Conservation (phyloP, 2,888 invertebrate genomes). For the Ormyrus thymus region DNA sequence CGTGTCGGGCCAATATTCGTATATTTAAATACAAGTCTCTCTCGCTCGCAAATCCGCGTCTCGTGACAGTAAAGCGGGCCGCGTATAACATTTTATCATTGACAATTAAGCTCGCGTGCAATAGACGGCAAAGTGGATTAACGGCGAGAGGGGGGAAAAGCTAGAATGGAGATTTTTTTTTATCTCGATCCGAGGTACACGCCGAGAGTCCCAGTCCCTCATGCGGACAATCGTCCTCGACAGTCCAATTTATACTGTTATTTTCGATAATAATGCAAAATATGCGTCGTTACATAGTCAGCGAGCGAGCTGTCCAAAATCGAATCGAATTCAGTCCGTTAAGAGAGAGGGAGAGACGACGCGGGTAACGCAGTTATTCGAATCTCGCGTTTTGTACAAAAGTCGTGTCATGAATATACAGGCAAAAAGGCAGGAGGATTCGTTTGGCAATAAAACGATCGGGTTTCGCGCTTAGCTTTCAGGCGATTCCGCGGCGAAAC, state of each 20-base stretch:
- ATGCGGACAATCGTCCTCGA: slow-evolving; percentile 5
- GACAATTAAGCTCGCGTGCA: slow-evolving; percentile 17
- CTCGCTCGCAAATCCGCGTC: background rate
- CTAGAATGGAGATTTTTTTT: no score
- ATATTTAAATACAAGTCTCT: no score
- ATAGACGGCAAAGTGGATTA: slow-evolving; percentile 24
- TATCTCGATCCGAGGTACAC: no score
- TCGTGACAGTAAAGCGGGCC: background rate
- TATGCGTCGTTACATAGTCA: slow-evolving; percentile 26
- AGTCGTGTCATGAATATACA: slow-evolving; percentile 16
- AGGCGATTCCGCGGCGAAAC: no score
- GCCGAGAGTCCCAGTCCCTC: background rate
- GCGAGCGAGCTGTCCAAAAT: slow-evolving; percentile 24
- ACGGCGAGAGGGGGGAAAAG: background rate
- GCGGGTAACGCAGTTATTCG: slow-evolving; percentile 14
- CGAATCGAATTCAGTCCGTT: slow-evolving; percentile 11
- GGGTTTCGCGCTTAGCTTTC: background rate
- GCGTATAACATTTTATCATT: slow-evolving; percentile 17
- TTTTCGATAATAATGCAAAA: slow-evolving; percentile 42
- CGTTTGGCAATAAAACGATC: background rate
- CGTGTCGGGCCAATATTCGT: no score
- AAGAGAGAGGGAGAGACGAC: slow-evolving; percentile 4
- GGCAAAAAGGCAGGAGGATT: slow-evolving; percentile 2
- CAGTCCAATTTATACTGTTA: slow-evolving; percentile 23
- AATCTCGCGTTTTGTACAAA: slow-evolving; percentile 19